phyloP scores from a whole-genome alignment of 2,797 vertebrate genomes.

The Alosa sapidissima region DNA sequence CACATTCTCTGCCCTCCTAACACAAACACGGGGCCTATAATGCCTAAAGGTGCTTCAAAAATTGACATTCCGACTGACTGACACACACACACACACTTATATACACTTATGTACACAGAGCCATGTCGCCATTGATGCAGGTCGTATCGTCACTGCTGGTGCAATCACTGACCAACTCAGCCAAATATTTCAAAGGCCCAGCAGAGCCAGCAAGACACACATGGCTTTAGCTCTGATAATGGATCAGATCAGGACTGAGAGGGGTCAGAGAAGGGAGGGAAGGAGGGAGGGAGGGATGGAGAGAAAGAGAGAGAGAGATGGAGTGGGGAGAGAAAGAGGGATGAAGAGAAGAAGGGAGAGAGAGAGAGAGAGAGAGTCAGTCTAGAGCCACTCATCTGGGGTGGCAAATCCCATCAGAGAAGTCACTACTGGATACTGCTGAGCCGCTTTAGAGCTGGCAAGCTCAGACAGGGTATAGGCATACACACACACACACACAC shows the following conservation, averaged over 20 bases:
- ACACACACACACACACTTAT: background rate
- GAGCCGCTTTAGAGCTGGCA: conserved; percentile 9
- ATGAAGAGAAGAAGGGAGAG: background rate
- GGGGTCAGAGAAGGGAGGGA: conserved; percentile 54
- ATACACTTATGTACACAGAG: background rate
- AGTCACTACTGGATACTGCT: conserved; percentile 15
- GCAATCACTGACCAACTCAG: background rate
- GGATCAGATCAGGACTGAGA: conserved; percentile 40
- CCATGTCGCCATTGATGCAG: background rate
- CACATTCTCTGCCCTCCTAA: background rate
- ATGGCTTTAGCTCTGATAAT: conserved; percentile 42
- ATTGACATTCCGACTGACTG: background rate
- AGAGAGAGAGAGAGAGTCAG: conserved; percentile 53
- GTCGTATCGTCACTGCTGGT: background rate
- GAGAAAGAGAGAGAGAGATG: background rate
- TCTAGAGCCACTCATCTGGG: conserved; percentile 42
- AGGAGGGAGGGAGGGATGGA: background rate
- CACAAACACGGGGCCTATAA: background rate
- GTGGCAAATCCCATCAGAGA: conserved; percentile 2
- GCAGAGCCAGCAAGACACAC: conserved; percentile 40
- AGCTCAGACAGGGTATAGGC: conserved; percentile 14
- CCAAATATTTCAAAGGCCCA: conserved; percentile 34
- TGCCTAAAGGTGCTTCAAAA: background rate
- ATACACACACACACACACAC: background rate
- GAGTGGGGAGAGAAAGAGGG: background rate